phyloP scores from a whole-genome alignment of 92 coral and sea anemone genomes.

The Bergia puertoricense region DNA sequence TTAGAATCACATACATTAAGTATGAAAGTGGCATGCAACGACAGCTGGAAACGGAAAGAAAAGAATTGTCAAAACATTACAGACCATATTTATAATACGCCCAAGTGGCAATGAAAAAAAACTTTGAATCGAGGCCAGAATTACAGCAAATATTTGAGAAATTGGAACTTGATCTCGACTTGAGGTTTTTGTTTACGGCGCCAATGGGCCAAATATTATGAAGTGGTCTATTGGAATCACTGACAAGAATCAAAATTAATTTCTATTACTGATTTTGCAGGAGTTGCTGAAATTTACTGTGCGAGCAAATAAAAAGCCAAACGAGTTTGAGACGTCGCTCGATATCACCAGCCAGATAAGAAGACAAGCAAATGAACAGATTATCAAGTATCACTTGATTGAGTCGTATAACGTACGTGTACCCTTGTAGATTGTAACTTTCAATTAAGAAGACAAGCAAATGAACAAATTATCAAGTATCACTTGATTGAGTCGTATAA shows the following conservation, averaged over 20 bases:
- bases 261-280: constrained; percentile 46
- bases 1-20: too few species aligned
- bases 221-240: not conserved
- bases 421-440: not conserved
- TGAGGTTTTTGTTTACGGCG: too few species aligned
- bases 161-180: too few species aligned
- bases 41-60: too few species aligned
- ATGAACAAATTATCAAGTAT: too few species aligned
- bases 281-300: constrained; percentile 91
- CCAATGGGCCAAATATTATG: too few species aligned
- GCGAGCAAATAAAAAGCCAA: constrained; percentile 76
- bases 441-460: not conserved
- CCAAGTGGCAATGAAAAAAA: too few species aligned
- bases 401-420: constrained; percentile 79
- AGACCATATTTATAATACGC: too few species aligned
- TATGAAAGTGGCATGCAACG: too few species aligned
- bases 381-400: constrained; percentile 71
- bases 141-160: too few species aligned
- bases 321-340: constrained; percentile 68
- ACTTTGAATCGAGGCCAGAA: too few species aligned
- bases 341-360: constrained; percentile 58
- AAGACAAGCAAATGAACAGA: constrained; percentile 69
- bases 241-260: not conserved
- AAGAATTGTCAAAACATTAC: too few species aligned
- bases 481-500: constrained; percentile 44